A percentile compares a stretch with the other conserved stretches of the same genome.
These are phyloP conservation scores for Okamejei kenojei DNA, from an alignment of 2,797 vertebrate genomes.

Conservation along the genomic window DNA sequence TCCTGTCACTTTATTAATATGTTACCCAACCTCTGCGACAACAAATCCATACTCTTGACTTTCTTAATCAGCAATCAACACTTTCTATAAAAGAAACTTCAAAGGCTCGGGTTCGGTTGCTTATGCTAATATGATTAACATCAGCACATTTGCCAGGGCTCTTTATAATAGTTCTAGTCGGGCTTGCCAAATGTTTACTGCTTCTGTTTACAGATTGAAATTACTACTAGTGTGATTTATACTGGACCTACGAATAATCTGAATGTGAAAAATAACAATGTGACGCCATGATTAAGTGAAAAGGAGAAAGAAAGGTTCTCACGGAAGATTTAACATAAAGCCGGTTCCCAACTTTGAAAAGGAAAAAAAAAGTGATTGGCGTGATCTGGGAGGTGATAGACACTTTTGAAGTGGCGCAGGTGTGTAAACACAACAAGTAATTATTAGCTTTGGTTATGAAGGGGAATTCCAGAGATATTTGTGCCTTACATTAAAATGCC, in stretches of 20 bases:
- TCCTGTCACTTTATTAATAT: conserved; percentile 23
- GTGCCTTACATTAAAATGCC: conserved; percentile 8
- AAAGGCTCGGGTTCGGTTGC: neutral
- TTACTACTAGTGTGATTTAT: conserved; percentile 7
- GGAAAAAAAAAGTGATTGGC: neutral
- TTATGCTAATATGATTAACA: neutral
- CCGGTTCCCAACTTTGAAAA: neutral
- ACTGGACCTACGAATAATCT: neutral
- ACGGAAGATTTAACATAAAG: neutral
- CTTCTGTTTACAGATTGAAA: neutral
- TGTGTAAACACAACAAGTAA: conserved; percentile 34
- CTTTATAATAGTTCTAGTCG: neutral
- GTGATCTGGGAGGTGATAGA: conserved; percentile 24
- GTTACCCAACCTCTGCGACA: neutral
- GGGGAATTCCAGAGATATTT: conserved; percentile 28
- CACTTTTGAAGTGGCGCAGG: conserved; percentile 32
- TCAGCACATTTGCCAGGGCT: conserved; percentile 4
- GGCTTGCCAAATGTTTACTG: conserved; percentile 16
- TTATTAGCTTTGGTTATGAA: conserved; percentile 27
- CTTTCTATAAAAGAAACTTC: neutral
- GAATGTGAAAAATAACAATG: conserved; percentile 25
- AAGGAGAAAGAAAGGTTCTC: conserved; percentile 11
- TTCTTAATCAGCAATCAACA: conserved; percentile 30
- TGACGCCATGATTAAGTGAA: neutral
- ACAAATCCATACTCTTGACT: conserved; percentile 18